Evolutionary conservation across 1,140 invertebrate genomes (phyloP), one percentile per base, ranked within the genome.

Genomic region (Pentalonia nigronervosa): DNA sequence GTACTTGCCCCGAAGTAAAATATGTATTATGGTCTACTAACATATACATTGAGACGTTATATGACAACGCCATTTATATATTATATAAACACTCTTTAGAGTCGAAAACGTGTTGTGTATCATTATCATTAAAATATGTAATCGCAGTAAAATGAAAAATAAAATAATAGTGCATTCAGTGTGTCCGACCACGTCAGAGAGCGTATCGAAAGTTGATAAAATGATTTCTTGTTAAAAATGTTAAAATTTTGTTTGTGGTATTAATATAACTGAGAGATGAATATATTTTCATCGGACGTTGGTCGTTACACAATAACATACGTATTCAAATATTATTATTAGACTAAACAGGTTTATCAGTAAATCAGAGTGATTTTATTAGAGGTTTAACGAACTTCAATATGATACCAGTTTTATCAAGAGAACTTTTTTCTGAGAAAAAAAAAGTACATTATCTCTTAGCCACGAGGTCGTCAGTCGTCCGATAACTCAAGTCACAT

Each of bases 331-430:
- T 47, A 50, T 36, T 76, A 34, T 17, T 76, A 76, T 20, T 76
- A 50, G 34, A 3, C 47, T 36, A 48, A 81, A 83, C 60, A 3
- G 67, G 81, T 50, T 83, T 34, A 48, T 48, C 47, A 21, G n/a
- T 47, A 34, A 34, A 34, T 88, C 21, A 21, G 48, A 23, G n/a
- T 34, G 48, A 76, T 89, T 53, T 34, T 50, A 88, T 50, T 47
- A 34, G 23, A 50, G n/a, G 91, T 48, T 50, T 48, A 50, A 91
- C 25, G 47, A 81, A 83, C 90, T n/a, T 41, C 8, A 25, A 92
- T 53, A 53, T 53, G n/a, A 48, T 81, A 92, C 81, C 91, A 53
- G 48, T 83, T 92, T 83, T 53, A 34, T 92, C 45, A 30, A 23
- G 60, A 81, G 67, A 81, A 83, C 30, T 48, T 84, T 25, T 53